Evolutionary conservation across 2,888 invertebrate genomes (phyloP).

Genomic region (Andrena camellia): DNA sequence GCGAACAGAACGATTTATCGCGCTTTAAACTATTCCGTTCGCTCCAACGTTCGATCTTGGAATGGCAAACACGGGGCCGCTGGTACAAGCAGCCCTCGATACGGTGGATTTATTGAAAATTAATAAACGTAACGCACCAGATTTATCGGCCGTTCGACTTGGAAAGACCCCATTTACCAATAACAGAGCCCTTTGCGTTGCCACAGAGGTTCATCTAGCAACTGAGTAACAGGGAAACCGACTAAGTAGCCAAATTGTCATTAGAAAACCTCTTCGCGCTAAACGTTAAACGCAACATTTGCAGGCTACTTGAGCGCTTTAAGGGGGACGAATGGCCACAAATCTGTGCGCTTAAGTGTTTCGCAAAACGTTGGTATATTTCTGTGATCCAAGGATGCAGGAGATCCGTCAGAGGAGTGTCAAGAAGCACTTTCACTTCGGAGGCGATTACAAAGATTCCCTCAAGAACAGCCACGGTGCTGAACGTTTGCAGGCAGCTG

Average conservation of each 20-base stretch:
- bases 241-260: conserved; percentile 52
- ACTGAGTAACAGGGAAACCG: conserved; percentile 11
- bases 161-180: neutral
- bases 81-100: neutral
- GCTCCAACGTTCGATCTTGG: conserved; percentile 12
- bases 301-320: neutral
- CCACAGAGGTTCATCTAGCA: neutral
- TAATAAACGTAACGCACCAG: conserved; percentile 35
- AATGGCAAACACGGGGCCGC: conserved; percentile 23
- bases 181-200: neutral
- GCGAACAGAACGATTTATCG: conserved; percentile 58
- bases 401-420: conserved; percentile 45
- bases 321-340: conserved; percentile 4
- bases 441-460: conserved; percentile 16
- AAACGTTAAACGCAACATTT: too few relatives aligned
- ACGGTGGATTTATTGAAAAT: conserved; percentile 22
- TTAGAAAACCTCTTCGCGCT: conserved; percentile 11
- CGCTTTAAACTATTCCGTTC: conserved; percentile 60
- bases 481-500: conserved; percentile 37
- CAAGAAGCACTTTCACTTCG: conserved; percentile 47
- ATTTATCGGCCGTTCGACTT: conserved; percentile 21
- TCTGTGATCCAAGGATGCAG: conserved; percentile 32
- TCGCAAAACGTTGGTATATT: neutral
- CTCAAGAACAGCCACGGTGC: neutral
- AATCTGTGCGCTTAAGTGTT: conserved; percentile 6